phyloP scores from a whole-genome alignment of 2,888 invertebrate genomes.

The Heliconius aoede region DNA sequence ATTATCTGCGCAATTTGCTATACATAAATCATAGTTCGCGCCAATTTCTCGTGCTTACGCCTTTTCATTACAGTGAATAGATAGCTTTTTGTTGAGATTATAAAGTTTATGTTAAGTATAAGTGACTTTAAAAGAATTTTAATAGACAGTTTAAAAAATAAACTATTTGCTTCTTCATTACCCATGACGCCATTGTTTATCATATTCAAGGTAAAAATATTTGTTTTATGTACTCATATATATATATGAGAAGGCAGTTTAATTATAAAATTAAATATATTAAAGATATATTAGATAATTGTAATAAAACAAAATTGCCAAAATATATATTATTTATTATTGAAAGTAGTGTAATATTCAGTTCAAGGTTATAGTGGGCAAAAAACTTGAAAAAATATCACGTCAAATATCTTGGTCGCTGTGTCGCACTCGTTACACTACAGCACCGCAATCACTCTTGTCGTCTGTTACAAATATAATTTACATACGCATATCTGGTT shows the following conservation, averaged over 20 bases:
- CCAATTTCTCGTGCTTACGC: slow-evolving; percentile 19
- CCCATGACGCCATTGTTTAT: slow-evolving; percentile 11
- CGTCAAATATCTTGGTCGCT: slow-evolving; percentile 64
- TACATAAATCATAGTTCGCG: slow-evolving; percentile 40
- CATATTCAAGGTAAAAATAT: background rate
- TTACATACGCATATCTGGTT: slow-evolving; percentile 11
- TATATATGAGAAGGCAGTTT: background rate
- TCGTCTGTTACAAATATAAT: slow-evolving; percentile 13
- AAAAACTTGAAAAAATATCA: slow-evolving; percentile 65
- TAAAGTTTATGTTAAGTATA: background rate
- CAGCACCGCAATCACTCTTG: slow-evolving; percentile 4
- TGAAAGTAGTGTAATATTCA: slow-evolving; percentile 67
- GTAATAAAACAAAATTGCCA: background rate
- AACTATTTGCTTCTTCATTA: slow-evolving; percentile 2
- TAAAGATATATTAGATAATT: background rate
- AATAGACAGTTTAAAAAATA: background rate
- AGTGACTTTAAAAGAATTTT: background rate
- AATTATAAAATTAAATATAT: background rate
- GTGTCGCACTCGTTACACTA: slow-evolving; percentile 41
- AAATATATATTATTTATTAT: slow-evolving; percentile 43
- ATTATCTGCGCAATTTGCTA: slow-evolving; percentile 36
- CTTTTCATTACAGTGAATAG: slow-evolving; percentile 24
- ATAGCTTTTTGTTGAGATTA: background rate
- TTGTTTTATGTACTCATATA: background rate
- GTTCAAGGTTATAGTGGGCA: slow-evolving; percentile 69